Percentiles rank a stretch among this genome's conserved stretches.
Conservation (phyloP, 2,113 vertebrate genomes). For the Machaerirhynchus nigripectus region DNA sequence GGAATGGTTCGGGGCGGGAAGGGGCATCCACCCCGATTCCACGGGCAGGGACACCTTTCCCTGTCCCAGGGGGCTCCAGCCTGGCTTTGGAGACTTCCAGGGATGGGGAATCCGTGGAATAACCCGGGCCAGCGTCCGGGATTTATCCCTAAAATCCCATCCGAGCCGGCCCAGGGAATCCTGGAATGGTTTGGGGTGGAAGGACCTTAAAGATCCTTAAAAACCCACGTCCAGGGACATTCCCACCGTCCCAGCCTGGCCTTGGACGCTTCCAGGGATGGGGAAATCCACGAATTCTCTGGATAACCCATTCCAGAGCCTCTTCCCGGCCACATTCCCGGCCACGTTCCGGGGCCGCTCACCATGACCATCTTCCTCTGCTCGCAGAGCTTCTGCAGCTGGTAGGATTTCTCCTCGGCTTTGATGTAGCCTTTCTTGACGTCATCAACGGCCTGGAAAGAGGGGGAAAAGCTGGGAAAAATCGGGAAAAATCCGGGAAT, state of each 20-base stretch:
- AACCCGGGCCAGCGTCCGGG: no score
- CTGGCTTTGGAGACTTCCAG: background rate
- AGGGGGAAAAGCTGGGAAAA: background rate
- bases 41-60: no score
- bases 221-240: background rate
- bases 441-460: conserved; percentile 87
- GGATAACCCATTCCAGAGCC: background rate
- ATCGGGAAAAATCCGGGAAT: background rate
- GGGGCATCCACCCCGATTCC: background rate
- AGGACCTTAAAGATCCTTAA: background rate
- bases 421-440: conserved; percentile 97
- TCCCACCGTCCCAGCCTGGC: accelerated
- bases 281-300: background rate
- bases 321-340: accelerated
- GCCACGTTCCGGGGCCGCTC: background rate
- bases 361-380: conserved; percentile 97
- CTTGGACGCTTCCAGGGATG: background rate
- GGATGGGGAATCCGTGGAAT: background rate
- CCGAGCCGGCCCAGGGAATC: no score
- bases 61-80: no score
- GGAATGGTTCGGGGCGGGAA: accelerated
- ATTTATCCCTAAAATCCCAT: no score
- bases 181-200: accelerated
- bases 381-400: conserved; percentile 94
- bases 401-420: conserved; percentile 95